Evolutionary conservation across 1,140 invertebrate species (phyloP).

Genomic region (Nasonia longicornis): DNA sequence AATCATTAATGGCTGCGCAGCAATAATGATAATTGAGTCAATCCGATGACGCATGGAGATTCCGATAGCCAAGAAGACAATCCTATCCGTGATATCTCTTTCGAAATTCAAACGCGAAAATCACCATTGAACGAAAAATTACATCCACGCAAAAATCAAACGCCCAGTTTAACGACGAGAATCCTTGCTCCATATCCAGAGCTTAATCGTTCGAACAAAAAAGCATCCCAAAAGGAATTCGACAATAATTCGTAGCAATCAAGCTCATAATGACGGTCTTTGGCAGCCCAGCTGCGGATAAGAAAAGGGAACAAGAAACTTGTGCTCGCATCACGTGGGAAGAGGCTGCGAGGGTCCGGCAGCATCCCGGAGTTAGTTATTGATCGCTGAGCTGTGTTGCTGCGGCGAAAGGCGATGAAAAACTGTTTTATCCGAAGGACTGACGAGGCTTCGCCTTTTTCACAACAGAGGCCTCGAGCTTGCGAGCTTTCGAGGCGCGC

Average conservation of each 20-base stretch:
- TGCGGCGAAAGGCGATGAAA: slow-evolving; percentile 27
- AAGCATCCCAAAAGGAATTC: neutral
- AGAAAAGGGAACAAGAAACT: neutral
- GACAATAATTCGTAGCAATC: slow-evolving; percentile 14
- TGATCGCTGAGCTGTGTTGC: slow-evolving; percentile 48
- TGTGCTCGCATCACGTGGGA: neutral
- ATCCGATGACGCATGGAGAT: no score
- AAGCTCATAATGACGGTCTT: neutral
- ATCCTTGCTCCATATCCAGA: neutral
- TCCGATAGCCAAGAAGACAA: no score
- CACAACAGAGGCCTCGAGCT: slow-evolving; percentile 53
- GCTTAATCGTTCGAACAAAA: neutral
- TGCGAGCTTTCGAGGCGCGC: slow-evolving; percentile 48
- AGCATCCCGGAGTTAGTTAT: slow-evolving; percentile 48
- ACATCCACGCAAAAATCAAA: no score
- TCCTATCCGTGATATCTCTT: no score
- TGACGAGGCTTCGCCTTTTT: slow-evolving; percentile 36
- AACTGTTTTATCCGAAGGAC: slow-evolving; percentile 59
- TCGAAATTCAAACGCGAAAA: no score
- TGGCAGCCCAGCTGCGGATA: neutral
- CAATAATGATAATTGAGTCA: no score
- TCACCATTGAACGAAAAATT: no score
- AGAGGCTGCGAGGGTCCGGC: neutral
- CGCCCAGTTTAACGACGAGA: neutral
- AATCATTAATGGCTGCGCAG: no score